Percentiles rank a stretch among this genome's conserved stretches.
These are phyloP conservation scores for Ferdinandea cuprea DNA, from an alignment of 2,888 invertebrate species.

Conservation along the genomic window DNA sequence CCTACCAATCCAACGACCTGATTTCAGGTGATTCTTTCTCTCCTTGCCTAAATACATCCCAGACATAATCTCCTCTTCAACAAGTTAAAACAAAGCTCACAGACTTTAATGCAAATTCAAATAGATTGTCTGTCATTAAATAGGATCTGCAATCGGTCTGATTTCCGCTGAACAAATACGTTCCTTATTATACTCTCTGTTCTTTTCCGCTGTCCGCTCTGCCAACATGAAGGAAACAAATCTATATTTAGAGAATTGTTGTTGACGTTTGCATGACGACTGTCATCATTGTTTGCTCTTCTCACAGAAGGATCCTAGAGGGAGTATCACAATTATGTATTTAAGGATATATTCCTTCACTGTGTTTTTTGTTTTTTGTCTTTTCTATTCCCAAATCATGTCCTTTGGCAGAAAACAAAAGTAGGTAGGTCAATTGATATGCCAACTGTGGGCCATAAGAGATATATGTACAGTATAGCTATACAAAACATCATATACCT, in stretches of 20 bases:
- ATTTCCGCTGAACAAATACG: slow-evolving; percentile 16
- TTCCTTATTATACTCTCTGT: slow-evolving; percentile 9
- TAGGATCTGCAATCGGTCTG: slow-evolving; percentile 22
- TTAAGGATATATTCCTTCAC: slow-evolving; percentile 10
- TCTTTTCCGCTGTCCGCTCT: not conserved
- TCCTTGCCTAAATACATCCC: not conserved
- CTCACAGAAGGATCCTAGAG: slow-evolving; percentile 28
- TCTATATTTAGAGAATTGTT: slow-evolving; percentile 31
- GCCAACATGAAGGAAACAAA: not conserved
- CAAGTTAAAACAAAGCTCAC: not conserved
- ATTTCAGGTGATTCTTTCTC: not conserved
- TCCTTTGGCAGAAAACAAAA: slow-evolving; percentile 26
- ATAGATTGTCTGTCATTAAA: slow-evolving; percentile 20
- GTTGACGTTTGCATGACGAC: slow-evolving; percentile 41
- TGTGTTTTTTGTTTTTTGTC: not conserved
- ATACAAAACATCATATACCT: not conserved
- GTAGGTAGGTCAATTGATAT: slow-evolving; percentile 44
- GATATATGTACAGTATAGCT: not conserved
- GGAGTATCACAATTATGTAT: slow-evolving; percentile 22
- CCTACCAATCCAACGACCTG: not conserved
- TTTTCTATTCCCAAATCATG: slow-evolving; percentile 27
- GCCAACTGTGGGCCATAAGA: slow-evolving; percentile 17
- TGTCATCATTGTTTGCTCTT: slow-evolving; percentile 29
- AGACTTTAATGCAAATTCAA: not conserved
- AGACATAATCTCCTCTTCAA: not conserved